Evolutionary conservation across 2,797 vertebrate species (phyloP), one percentile per base, ranked within the genome.

Genomic region (Lepus townsendii): DNA sequence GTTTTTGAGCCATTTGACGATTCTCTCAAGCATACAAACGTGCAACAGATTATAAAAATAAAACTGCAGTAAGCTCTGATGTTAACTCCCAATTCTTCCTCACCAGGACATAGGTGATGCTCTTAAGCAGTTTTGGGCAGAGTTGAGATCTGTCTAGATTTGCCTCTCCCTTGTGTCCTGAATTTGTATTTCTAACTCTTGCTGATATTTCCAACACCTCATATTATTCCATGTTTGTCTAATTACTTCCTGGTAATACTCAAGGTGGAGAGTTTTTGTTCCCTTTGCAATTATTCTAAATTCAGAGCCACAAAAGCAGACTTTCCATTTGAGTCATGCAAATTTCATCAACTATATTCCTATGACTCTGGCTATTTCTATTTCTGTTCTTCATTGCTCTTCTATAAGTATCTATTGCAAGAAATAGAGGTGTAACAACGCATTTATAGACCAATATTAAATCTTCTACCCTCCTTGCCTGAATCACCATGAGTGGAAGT

Each of bases 101-200:
- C 60, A 79, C 17, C 17, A 42, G 50, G 17, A 20, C 72, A 20
- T 30, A 27, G 52, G 32, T 62, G 12, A 75, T 32, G 5, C 63
- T 88, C 20, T 63, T 62, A 80, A 89, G 88, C 52, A 30, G 9
- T 26, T 69, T 5, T n/a, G 27, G 50, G 35, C 24, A 83, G 13
- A 65, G 4, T 57, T 78, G 65, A 38, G 14, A 54, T 83, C 54
- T 78, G 38, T 20, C 54, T 72, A 27, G 63, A 72, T 71, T 77
- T 85, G 19, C 9, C 73, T 88, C 38, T 85, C 16, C 24, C 8
- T 54, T 72, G 1, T 73, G 19, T 62, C 27, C 57, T 63, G 6
- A 82, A 54, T 92, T 77, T 72, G 60, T 72, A 47, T 92, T 93
- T 95, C 11, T 38, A 84, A 75, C 3, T 54, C 11, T 57, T 72